Evolutionary conservation across 2,113 vertebrate genomes (phyloP).

Genomic region (Dissostichus mawsoni): DNA sequence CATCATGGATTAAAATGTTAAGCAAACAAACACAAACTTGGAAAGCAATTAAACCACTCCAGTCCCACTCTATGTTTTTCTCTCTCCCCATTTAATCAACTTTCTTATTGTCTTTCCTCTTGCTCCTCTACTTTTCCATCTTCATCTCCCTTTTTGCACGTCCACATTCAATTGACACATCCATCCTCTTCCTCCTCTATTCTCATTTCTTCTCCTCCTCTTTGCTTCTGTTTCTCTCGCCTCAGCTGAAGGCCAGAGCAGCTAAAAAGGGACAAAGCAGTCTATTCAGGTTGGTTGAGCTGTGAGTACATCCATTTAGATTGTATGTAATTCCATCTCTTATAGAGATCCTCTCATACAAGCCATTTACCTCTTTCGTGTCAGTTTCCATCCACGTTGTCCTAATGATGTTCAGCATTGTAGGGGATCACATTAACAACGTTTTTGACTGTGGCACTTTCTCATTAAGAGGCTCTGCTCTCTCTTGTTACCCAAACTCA

Average conservation of each 20-base stretch:
- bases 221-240: conserved; percentile 27
- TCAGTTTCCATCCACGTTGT: conserved; percentile 46
- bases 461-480: conserved; percentile 49
- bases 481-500: conserved; percentile 47
- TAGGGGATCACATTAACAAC: conserved; percentile 30
- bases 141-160: background rate
- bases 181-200: background rate
- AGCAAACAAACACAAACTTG: conserved; percentile 39
- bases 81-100: background rate
- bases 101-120: background rate
- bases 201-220: background rate
- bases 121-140: background rate
- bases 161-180: background rate
- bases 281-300: conserved; percentile 32
- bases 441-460: conserved; percentile 32
- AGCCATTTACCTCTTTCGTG: conserved; percentile 51
- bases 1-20: conserved; percentile 49
- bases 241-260: conserved; percentile 46
- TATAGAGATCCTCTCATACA: conserved; percentile 26
- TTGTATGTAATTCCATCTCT: conserved; percentile 41
- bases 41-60: conserved; percentile 24
- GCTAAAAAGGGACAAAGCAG: conserved; percentile 33
- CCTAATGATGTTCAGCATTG: conserved; percentile 16
- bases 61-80: background rate
- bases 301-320: conserved; percentile 57